Conservation (phyloP, 2,888 invertebrate genomes). For the Eristalis tenax region DNA sequence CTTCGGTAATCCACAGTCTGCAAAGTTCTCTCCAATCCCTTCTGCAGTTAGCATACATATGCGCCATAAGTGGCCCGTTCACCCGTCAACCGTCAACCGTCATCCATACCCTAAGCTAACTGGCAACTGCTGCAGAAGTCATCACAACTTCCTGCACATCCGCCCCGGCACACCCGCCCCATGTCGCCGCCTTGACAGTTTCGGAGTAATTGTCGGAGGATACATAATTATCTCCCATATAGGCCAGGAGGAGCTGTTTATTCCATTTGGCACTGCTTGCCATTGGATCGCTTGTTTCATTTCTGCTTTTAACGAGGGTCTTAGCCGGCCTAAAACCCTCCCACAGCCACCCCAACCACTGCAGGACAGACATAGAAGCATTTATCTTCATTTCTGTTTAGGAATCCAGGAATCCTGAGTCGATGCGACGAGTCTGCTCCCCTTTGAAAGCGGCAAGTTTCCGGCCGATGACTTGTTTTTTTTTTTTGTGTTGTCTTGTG, state of each 20-base stretch:
- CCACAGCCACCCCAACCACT: background rate
- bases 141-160: slow-evolving; percentile 26
- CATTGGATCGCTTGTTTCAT: slow-evolving; percentile 2
- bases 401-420: background rate
- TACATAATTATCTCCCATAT: slow-evolving; percentile 33
- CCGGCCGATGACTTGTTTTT: background rate
- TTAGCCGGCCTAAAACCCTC: too few relatives aligned
- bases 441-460: slow-evolving; percentile 2
- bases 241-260: background rate
- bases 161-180: slow-evolving; percentile 9
- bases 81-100: background rate
- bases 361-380: background rate
- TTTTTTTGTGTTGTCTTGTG: background rate
- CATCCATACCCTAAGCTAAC: slow-evolving; percentile 1
- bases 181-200: slow-evolving; percentile 28
- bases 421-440: background rate
- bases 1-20: slow-evolving; percentile 22
- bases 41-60: slow-evolving; percentile 51
- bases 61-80: slow-evolving; percentile 1
- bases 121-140: slow-evolving; percentile 49
- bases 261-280: slow-evolving; percentile 10
- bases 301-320: slow-evolving; percentile 35
- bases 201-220: slow-evolving; percentile 46
- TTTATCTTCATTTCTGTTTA: slow-evolving; percentile 13
- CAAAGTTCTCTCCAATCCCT: slow-evolving; percentile 56